Conservation (phyloP, 2,888 invertebrate species). For the Lagria hirta region DNA sequence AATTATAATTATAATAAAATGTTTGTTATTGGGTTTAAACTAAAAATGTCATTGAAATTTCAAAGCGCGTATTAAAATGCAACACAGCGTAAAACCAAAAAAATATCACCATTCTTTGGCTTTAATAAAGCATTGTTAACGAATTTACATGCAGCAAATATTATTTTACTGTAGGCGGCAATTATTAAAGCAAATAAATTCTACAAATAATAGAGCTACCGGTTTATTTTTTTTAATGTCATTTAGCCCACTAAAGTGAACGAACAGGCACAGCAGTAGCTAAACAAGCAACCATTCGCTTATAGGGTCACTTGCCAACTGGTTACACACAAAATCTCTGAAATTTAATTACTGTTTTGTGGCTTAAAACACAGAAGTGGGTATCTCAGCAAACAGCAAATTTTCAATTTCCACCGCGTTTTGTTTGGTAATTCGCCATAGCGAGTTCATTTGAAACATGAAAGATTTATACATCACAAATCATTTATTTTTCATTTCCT, state of each 20-base stretch:
- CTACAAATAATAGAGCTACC: no score
- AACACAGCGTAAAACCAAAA: no score
- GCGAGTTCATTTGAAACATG: slow-evolving; percentile 40
- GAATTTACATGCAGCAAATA: no score
- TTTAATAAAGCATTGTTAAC: no score
- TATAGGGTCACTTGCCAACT: slow-evolving; percentile 35
- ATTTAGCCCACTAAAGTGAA: not conserved
- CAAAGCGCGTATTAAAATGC: no score
- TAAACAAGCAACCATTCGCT: slow-evolving; percentile 8
- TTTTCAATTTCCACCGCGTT: slow-evolving; percentile 47
- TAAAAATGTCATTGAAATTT: no score
- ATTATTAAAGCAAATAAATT: no score
- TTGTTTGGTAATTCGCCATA: slow-evolving; percentile 42
- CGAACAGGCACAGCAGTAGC: slow-evolving; percentile 6
- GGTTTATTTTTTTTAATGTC: no score
- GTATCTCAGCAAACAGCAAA: slow-evolving; percentile 43
- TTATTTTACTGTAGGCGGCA: no score
- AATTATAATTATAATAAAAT: no score
- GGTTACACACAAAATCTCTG: slow-evolving; percentile 38
- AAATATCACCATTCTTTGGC: no score
- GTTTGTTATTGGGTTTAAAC: no score
- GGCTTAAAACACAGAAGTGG: slow-evolving; percentile 39
- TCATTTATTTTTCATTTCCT: slow-evolving; percentile 32
- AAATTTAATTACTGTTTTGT: slow-evolving; percentile 45
- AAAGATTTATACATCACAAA: slow-evolving; percentile 37